These are phyloP conservation scores for Lutjanus argentimaculatus DNA, from an alignment of 2,797 vertebrate genomes.

Conservation along the genomic window DNA sequence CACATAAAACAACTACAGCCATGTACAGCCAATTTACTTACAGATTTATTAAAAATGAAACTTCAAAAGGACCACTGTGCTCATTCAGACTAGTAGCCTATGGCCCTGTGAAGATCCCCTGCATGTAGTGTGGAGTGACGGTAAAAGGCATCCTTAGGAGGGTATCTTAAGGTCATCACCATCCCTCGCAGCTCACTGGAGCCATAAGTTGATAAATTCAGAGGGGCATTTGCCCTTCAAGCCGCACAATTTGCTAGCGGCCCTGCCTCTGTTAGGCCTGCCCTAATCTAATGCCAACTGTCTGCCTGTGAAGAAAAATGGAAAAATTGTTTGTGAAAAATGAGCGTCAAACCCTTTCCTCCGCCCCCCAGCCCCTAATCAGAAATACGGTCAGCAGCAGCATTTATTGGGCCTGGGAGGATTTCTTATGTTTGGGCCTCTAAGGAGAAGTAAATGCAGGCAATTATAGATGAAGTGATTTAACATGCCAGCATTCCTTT, in stretches of 20 bases:
- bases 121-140: slow-evolving; percentile 67
- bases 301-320: slow-evolving; percentile 86
- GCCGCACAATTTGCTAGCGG: slow-evolving; percentile 86
- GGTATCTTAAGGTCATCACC: slow-evolving; percentile 87
- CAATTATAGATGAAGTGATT: slow-evolving; percentile 88
- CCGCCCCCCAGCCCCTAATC: slow-evolving; percentile 79
- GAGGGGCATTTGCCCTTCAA: slow-evolving; percentile 89
- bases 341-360: slow-evolving; percentile 79
- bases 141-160: slow-evolving; percentile 82
- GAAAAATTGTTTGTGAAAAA: slow-evolving; percentile 89
- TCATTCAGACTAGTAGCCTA: slow-evolving; percentile 52
- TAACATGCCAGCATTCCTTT: slow-evolving; percentile 79
- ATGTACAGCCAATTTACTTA: slow-evolving; percentile 35
- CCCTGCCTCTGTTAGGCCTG: slow-evolving; percentile 83
- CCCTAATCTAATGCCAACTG: slow-evolving; percentile 89
- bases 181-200: slow-evolving; percentile 83
- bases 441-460: slow-evolving; percentile 85
- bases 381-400: slow-evolving; percentile 81
- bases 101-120: slow-evolving; percentile 60
- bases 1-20: slow-evolving; percentile 20
- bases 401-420: slow-evolving; percentile 85
- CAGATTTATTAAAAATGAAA: slow-evolving; percentile 63
- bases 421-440: slow-evolving; percentile 81
- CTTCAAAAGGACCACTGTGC: slow-evolving; percentile 23
- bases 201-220: slow-evolving; percentile 89